Evolutionary conservation across 2,113 vertebrate species (phyloP), one percentile per base, ranked within the genome.

Genomic region (Collichthys lucidus): DNA sequence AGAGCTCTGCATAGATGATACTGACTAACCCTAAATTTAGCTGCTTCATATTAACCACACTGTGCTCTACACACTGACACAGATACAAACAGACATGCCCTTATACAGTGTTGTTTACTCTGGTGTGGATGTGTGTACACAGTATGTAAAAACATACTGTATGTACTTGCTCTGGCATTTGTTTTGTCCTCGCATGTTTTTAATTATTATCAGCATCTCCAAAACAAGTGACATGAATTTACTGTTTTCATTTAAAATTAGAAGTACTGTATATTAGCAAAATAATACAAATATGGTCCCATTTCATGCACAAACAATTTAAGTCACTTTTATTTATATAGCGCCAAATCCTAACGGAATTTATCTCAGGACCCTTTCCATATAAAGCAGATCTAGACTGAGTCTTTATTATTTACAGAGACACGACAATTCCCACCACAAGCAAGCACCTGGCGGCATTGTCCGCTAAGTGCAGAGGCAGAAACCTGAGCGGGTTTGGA

Each of bases 21-120:
- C 50, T 50, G 26, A 19, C 57, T 50, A 6, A 40, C 24, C 65
- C 65, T 42, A 60, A 74, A 65, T 77, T 86, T 76, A 82, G 47
- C 71, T 63, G 57, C 65, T 79, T 60, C 80, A 56, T 81, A 63
- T 68, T 70, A 82, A 44, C 77, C 56, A 78, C 78, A 78, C 60
- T 5, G n/a, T 57, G 79, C 61, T 81, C 85, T 91, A 61, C 14
- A 62, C 35, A 5, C 16, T 12, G 26, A 24, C n/a, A 24, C 44
- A 19, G n/a, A 26, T 16, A 29, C n/a, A 59, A 44, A 59, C 26
- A 66, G 35, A n/a, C 4, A 3, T 19, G 50, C 50, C 8, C 5
- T n/a, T 16, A 40, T 35, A 22, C 20, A 22, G 20, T 49, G 24
- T n/a, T 29, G n/a, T 50, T 29, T n/a, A 24, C 5, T 12, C 0